phyloP scores from a whole-genome alignment of 2,888 invertebrate species.

The Lampropteryx suffumata region DNA sequence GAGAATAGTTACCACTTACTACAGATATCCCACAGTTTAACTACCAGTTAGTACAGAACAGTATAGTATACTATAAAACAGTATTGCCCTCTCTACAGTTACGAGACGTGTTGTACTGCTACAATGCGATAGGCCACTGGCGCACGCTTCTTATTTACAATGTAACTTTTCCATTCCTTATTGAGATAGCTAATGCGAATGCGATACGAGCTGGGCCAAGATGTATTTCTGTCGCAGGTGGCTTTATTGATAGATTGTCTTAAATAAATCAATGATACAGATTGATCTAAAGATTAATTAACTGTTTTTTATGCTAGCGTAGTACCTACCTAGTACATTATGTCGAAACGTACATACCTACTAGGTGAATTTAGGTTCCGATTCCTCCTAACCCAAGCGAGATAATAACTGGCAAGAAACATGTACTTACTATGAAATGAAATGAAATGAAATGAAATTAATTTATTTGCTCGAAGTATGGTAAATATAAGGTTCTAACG shows the following conservation, averaged over 20 bases:
- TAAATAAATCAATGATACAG: neutral
- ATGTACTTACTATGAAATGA: too few relatives aligned
- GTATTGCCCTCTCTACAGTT: neutral
- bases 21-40: neutral
- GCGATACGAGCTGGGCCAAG: neutral
- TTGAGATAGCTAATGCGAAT: too few relatives aligned
- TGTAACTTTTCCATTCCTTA: constrained; percentile 24
- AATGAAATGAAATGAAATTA: too few relatives aligned
- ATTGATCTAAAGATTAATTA: too few relatives aligned
- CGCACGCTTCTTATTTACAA: constrained; percentile 13
- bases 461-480: too few relatives aligned
- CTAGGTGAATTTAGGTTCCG: too few relatives aligned
- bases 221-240: neutral
- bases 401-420: too few relatives aligned
- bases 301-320: too few relatives aligned
- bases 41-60: neutral
- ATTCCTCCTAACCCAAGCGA: too few relatives aligned
- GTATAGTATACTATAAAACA: neutral
- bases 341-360: too few relatives aligned
- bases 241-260: neutral
- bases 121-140: constrained; percentile 28
- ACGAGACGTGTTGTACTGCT: constrained; percentile 26
- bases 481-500: too few relatives aligned
- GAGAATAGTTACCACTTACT: neutral
- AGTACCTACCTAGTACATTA: too few relatives aligned